Conservation (phyloP, 2,888 invertebrate species). For the Pachymerium ferrugineum region DNA sequence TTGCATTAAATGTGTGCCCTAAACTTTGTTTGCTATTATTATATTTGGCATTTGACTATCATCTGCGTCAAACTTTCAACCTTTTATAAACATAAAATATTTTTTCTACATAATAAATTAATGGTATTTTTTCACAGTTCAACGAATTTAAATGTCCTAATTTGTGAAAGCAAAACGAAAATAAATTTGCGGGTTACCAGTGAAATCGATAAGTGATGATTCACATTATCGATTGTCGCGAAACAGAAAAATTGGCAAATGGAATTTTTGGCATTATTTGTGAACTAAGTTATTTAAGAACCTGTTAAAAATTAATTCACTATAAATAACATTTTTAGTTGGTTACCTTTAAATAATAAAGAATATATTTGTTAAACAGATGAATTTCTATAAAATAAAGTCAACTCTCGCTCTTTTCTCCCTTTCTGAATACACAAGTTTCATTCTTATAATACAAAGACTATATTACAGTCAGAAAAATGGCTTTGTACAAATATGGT, state of each 20-base stretch:
- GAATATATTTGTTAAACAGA: no score
- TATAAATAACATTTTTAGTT: background rate
- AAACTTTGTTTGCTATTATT: background rate
- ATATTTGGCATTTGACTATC: constrained; percentile 24
- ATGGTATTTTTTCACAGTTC: background rate
- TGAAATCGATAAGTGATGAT: no score
- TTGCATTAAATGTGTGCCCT: constrained; percentile 22
- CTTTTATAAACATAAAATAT: background rate
- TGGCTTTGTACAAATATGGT: constrained; percentile 25
- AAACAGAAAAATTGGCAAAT: background rate
- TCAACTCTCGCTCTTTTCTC: background rate
- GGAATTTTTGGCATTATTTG: background rate
- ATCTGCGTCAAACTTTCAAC: background rate
- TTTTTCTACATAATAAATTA: background rate
- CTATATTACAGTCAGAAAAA: constrained; percentile 27
- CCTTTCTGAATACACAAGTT: constrained; percentile 8
- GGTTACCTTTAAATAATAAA: no score
- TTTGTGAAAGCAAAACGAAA: background rate
- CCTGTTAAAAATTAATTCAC: no score
- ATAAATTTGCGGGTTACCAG: no score
- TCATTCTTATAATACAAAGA: constrained; percentile 24
- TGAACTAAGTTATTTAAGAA: no score
- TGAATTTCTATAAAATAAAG: constrained; percentile 2
- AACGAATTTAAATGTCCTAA: background rate
- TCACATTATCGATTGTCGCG: no score